Evolutionary conservation across 2,797 vertebrate genomes (phyloP).

Genomic region (Sebastes minor): DNA sequence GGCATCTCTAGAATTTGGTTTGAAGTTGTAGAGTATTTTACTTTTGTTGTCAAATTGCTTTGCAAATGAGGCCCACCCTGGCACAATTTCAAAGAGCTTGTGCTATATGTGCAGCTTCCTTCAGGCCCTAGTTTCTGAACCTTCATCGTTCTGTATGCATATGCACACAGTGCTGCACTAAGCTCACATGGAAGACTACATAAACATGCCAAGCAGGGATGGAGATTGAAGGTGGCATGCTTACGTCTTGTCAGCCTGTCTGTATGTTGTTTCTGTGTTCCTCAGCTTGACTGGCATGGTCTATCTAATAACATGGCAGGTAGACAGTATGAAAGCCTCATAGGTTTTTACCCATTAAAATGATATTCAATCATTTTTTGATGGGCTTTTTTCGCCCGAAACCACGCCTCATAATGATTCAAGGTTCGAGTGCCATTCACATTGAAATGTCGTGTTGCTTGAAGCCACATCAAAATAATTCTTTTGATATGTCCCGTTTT

Average conservation of each 20-base stretch:
- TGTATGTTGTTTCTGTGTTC: slow-evolving; percentile 69
- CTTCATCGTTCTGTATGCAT: slow-evolving; percentile 74
- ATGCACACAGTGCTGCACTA: slow-evolving; percentile 64
- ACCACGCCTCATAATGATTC: slow-evolving; percentile 75
- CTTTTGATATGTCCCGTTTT: slow-evolving; percentile 78
- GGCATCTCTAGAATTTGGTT: slow-evolving; percentile 68
- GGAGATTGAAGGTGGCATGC: slow-evolving; percentile 71
- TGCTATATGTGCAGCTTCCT: slow-evolving; percentile 74
- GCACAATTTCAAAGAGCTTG: slow-evolving; percentile 73
- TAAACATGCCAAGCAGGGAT: slow-evolving; percentile 76
- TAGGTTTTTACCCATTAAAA: slow-evolving; percentile 81
- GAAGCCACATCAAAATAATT: slow-evolving; percentile 81
- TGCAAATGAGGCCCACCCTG: slow-evolving; percentile 78
- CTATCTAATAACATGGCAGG: slow-evolving; percentile 81
- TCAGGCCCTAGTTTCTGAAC: slow-evolving; percentile 73
- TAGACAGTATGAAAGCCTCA: slow-evolving; percentile 72
- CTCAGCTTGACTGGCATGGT: slow-evolving; percentile 77
- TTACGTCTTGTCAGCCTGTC: slow-evolving; percentile 73
- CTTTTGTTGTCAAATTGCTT: slow-evolving; percentile 79
- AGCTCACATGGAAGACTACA: slow-evolving; percentile 75
- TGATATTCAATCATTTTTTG: slow-evolving; percentile 82
- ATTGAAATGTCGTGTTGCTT: slow-evolving; percentile 72
- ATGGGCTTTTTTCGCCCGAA: slow-evolving; percentile 74
- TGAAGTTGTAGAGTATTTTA: slow-evolving; percentile 74
- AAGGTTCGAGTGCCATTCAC: slow-evolving; percentile 70